phyloP scores from a whole-genome alignment of 2,113 vertebrate genomes.

The Malurus melanocephalus region DNA sequence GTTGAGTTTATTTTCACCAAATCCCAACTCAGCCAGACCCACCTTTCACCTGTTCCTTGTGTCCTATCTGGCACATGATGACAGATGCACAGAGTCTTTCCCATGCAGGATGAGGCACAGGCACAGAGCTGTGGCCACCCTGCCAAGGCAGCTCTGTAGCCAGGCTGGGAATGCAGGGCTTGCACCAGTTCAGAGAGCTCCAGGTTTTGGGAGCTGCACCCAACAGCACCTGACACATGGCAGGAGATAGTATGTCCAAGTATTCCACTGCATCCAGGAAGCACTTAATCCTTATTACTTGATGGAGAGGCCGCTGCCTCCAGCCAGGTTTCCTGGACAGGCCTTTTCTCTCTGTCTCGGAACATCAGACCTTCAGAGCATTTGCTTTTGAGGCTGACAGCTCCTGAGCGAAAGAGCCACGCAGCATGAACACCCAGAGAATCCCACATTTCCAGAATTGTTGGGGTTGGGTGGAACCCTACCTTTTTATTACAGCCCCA shows the following conservation, averaged over 20 bases:
- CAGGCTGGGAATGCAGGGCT: not conserved
- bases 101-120: not conserved
- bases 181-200: not conserved
- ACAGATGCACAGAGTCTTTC: not conserved
- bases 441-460: not conserved
- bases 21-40: not conserved
- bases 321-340: not conserved
- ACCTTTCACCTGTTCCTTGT: fast-evolving
- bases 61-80: not conserved
- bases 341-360: not conserved
- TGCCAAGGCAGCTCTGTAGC: not conserved
- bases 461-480: too few species aligned
- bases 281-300: not conserved
- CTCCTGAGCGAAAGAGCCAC: not conserved
- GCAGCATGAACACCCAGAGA: not conserved
- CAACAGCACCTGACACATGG: fast-evolving
- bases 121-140: not conserved
- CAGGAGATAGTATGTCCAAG: not conserved
- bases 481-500: not conserved
- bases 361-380: not conserved
- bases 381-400: not conserved
- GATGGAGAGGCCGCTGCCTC: not conserved
- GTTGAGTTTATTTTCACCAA: not conserved
- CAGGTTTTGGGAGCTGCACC: fast-evolving
- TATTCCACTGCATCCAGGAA: not conserved